Evolutionary conservation across 2,888 invertebrate species (phyloP).

Genomic region (Ischnura elegans): DNA sequence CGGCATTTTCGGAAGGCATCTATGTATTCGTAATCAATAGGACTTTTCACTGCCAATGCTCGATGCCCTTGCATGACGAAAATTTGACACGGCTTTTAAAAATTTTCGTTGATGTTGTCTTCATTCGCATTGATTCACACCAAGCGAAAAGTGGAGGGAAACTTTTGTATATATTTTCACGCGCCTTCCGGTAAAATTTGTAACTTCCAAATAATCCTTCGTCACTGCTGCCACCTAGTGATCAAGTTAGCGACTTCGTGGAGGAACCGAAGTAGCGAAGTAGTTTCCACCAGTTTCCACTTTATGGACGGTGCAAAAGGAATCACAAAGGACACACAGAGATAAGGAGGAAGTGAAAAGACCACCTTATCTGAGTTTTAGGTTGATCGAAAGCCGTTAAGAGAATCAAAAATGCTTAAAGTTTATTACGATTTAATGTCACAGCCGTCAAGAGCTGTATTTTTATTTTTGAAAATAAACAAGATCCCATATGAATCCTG

Average conservation of each 20-base stretch:
- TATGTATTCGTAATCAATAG: not conserved
- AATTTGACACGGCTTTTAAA: not conserved
- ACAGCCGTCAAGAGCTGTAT: slow-evolving; percentile 66
- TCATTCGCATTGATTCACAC: not conserved
- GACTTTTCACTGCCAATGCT: not conserved
- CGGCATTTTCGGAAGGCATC: not conserved
- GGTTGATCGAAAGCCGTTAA: not conserved
- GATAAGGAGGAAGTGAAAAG: not conserved
- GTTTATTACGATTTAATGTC: slow-evolving; percentile 62
- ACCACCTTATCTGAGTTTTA: not conserved
- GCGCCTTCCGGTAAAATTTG: not conserved
- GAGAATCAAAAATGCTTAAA: slow-evolving; percentile 1
- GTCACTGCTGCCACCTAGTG: not conserved
- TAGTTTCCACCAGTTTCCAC: too few relatives aligned
- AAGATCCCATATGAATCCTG: slow-evolving; percentile 63
- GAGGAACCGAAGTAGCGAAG: not conserved
- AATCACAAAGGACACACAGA: not conserved
- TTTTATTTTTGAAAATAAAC: slow-evolving; percentile 65
- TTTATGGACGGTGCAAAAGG: not conserved
- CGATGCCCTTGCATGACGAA: not conserved
- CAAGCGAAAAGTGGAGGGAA: slow-evolving; percentile 14
- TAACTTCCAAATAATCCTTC: not conserved
- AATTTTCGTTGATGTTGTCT: not conserved
- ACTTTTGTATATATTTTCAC: not conserved
- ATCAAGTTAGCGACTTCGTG: not conserved